Percentiles rank a stretch among this genome's conserved stretches.
These are phyloP conservation scores for Ypsolopha sequella DNA, from an alignment of 2,888 invertebrate species.

Conservation along the genomic window DNA sequence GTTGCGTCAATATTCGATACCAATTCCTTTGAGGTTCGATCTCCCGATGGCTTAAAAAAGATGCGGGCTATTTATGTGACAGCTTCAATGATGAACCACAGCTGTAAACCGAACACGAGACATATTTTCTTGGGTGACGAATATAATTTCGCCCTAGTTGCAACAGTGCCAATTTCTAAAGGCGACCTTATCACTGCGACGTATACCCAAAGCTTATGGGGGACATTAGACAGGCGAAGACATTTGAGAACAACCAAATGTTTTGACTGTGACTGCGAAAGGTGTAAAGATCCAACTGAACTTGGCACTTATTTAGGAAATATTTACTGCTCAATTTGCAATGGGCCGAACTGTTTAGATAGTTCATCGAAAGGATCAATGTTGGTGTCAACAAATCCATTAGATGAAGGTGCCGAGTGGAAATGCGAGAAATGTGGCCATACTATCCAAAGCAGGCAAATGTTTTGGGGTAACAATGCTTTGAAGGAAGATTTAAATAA, in stretches of 20 bases:
- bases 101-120: conserved; percentile 79
- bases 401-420: conserved; percentile 73
- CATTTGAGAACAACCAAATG: conserved; percentile 74
- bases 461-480: conserved; percentile 73
- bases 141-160: conserved; percentile 72
- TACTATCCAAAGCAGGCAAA: conserved; percentile 67
- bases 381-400: conserved; percentile 72
- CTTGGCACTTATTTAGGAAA: conserved; percentile 74
- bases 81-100: conserved; percentile 79
- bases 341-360: conserved; percentile 41
- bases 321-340: conserved; percentile 74
- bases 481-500: conserved; percentile 70
- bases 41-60: conserved; percentile 55
- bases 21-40: conserved; percentile 77
- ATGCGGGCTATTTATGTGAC: conserved; percentile 75
- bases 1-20: conserved; percentile 79
- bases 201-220: conserved; percentile 79
- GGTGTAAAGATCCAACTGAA: conserved; percentile 80
- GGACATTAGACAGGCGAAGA: conserved; percentile 74
- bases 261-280: conserved; percentile 75
- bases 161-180: conserved; percentile 75
- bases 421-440: conserved; percentile 75
- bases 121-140: conserved; percentile 74
- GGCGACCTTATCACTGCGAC: conserved; percentile 76
- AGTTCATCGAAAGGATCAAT: conserved; percentile 41